Base-by-base conservation (phyloP, 2,797 vertebrate genomes). In the Gymnodraco acuticeps region DNA sequence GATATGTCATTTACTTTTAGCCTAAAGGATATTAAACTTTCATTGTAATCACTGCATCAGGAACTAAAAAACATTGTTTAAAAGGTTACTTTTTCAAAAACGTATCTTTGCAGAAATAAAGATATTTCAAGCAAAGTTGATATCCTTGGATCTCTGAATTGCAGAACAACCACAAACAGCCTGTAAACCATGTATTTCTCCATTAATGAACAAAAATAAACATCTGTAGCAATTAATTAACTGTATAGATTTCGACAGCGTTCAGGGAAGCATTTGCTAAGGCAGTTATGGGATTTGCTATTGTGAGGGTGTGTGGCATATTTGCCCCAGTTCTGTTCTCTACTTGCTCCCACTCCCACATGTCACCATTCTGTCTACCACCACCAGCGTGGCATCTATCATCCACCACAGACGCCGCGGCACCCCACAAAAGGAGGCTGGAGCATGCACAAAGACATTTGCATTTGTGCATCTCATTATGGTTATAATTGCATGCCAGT, bases 381-480 rank as follows among this genome's bases (percentile, higher is more conserved):
- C 80, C 85, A 93, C 94, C 94, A 94, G 96, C 92, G 91, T 91
- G 92, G 95, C 95, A 96, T 97, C 96, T 96, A 96, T 98, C 96
- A 96, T 96, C 95, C 95, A 89, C 95, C 95, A 91, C 84, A 92
- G 94, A 93, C 92, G 92, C 93, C 86, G 93, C 90, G 88, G 94
- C 87, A 94, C 94, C 94, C 95, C 95, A 97, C 96, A 98, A 98
- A 98, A 97, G 96, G 89, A 94, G 94, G 94, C 93, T 96, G 93
- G 88, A 94, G 93, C 95, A 93, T 69, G 82, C 95, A 95, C 95
- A 95, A 95, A 95, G 93, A 90, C 94, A 98, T 98, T 99, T 97
- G 96, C 97, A 99, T 99, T 96, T 97, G 96, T 97, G 97, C 98
- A 98, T 99, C 95, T 99, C 96, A 98, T 99, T 99, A 98, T 62